phyloP scores from a whole-genome alignment of 2,888 invertebrate genomes.

The Chesias legatella region DNA sequence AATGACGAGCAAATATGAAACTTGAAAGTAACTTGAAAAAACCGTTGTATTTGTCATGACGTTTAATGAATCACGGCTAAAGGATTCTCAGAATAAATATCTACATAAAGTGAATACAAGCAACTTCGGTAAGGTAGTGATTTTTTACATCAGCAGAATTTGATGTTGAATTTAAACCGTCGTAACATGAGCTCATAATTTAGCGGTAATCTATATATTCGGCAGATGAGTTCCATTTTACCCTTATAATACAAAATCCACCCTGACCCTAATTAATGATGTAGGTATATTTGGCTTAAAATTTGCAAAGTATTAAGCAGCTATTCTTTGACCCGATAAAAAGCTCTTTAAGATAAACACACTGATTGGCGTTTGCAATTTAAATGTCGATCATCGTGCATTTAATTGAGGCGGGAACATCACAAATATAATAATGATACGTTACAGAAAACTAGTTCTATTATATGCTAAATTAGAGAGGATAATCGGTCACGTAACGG shows the following conservation, averaged over 20 bases:
- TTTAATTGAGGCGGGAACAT: slow-evolving; percentile 39
- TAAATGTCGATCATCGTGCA: slow-evolving; percentile 35
- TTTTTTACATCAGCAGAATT: no score
- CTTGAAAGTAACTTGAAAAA: slow-evolving; percentile 38
- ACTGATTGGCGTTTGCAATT: slow-evolving; percentile 32
- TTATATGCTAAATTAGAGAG: slow-evolving; percentile 59
- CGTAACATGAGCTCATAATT: no score
- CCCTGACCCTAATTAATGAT: no score
- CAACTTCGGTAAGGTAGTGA: not conserved
- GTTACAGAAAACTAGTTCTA: slow-evolving; percentile 44
- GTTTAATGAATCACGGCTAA: slow-evolving; percentile 52
- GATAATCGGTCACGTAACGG: slow-evolving; percentile 64
- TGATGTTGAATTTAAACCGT: no score
- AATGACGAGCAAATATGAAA: slow-evolving; percentile 35
- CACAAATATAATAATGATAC: slow-evolving; percentile 48
- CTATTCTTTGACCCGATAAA: no score
- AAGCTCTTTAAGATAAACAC: no score
- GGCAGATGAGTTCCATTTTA: no score
- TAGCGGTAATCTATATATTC: no score
- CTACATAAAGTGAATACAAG: slow-evolving; percentile 22
- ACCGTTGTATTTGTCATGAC: slow-evolving; percentile 39
- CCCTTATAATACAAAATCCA: no score
- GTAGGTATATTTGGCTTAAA: no score
- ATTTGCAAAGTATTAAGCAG: no score
- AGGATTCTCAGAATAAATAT: slow-evolving; percentile 44